Base-by-base conservation (phyloP, 2,113 vertebrate genomes). In the Proteles cristata region DNA sequence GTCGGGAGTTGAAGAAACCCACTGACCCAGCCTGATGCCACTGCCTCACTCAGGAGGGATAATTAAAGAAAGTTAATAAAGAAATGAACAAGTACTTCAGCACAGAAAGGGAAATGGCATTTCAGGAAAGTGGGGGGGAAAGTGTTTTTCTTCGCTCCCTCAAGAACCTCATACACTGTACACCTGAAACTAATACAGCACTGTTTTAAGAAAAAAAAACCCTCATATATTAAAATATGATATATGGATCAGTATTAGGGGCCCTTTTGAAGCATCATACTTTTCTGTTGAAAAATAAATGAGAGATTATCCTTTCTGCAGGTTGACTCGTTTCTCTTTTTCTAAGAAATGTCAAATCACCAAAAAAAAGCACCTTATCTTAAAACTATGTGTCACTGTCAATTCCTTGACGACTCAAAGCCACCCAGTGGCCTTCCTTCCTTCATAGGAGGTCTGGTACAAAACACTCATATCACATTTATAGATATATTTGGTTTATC, bases 1-100 rank as follows among this genome's bases (percentile, higher is more conserved):
- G 26, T 25, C 7, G 21, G 35, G 50, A 84, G 11, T 1, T 28
- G 17, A 66, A 84, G 33, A 39, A 14, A 14, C 14, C 1, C 35
- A 21, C 39, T 25, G 16, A 1, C 1, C 9, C 25, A 9, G 6
- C 1, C 19, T 0, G 11, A 23, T 2, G 25, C 16, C 11, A 19
- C 1, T 5, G 39, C n/a, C 53, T 80, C 26, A 31, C 26, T 80
- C 15, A 7, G 25, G 35, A 80, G 31, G 17, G 7, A 23, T 2
- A 48, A 85, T 10, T 4, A 39, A 35, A 82, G 33, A 69, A 61
- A 82, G 0, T 61, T 28, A 33, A 45, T 48, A 45, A 25, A 93
- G 50, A 65, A 17, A 48, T 35, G 5, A 7, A 23, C 4, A 1
- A 69, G 48, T 1, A 25, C n/a, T 12, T 86, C n/a, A 55, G 74